These are phyloP conservation scores for Megaceryle torquata DNA, from an alignment of 2,113 vertebrate species.

Conservation along the genomic window DNA sequence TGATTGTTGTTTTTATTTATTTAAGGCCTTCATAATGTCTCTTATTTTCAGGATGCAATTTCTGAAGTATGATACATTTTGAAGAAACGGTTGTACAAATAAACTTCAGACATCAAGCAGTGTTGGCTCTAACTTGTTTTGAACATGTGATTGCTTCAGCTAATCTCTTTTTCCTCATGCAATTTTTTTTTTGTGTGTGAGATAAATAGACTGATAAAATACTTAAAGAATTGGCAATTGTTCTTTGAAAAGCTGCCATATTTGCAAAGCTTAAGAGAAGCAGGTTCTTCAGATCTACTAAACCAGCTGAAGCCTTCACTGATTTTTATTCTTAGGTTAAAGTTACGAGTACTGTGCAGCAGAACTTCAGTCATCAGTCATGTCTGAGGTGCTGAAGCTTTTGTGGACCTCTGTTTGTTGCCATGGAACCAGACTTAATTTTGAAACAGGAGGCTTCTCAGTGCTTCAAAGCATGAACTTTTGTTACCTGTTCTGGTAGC, in stretches of 20 bases:
- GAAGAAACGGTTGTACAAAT: background rate
- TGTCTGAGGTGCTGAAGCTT: conserved; percentile 32
- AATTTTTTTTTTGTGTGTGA: background rate
- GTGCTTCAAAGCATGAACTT: conserved; percentile 34
- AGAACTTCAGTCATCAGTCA: background rate
- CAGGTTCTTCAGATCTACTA: background rate
- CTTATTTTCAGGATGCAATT: background rate
- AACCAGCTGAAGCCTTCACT: background rate
- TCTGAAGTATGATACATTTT: background rate
- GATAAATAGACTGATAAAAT: background rate
- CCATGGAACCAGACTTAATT: conserved; percentile 44
- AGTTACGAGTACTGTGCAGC: background rate
- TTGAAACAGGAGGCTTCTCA: conserved; percentile 9
- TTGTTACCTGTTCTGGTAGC: background rate
- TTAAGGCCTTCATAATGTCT: background rate
- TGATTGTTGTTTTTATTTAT: background rate
- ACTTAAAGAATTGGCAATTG: background rate
- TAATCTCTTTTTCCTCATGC: background rate
- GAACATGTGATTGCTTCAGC: background rate
- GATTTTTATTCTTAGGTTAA: background rate
- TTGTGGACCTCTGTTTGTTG: conserved; percentile 43
- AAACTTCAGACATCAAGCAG: background rate
- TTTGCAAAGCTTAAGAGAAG: background rate
- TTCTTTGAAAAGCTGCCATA: background rate
- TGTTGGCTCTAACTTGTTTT: background rate